A percentile compares a stretch with the other conserved stretches of the same genome.
Conservation (phyloP, 2,797 vertebrate genomes). For the Danionella dracula region DNA sequence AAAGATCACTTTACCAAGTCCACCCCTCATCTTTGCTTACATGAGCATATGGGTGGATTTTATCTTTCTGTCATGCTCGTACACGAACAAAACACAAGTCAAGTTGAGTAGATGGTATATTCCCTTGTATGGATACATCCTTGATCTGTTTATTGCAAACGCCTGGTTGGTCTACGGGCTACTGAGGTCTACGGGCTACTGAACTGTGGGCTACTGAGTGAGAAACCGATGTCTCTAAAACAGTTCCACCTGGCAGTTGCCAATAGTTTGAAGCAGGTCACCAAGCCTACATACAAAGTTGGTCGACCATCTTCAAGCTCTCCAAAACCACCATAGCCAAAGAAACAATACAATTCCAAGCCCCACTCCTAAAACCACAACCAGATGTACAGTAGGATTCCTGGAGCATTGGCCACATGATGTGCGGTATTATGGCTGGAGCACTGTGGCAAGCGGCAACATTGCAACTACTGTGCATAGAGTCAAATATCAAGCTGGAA, state of each 20-base stretch:
- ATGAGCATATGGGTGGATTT: constrained; percentile 41
- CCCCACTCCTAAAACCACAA: constrained; percentile 10
- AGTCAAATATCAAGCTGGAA: not conserved
- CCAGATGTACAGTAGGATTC: not conserved
- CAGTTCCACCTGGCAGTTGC: constrained; percentile 26
- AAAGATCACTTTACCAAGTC: constrained; percentile 27
- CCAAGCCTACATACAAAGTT: constrained; percentile 11
- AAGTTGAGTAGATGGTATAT: constrained; percentile 33
- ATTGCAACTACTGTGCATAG: not conserved
- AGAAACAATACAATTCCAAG: constrained; percentile 21
- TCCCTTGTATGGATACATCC: constrained; percentile 18
- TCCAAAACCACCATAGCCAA: constrained; percentile 45
- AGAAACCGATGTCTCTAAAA: constrained; percentile 27
- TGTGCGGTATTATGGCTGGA: too few species aligned
- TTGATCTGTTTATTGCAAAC: constrained; percentile 36
- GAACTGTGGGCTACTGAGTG: constrained; percentile 17
- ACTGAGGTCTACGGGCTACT: too few species aligned
- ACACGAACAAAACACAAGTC: constrained; percentile 45
- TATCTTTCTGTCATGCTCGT: constrained; percentile 45
- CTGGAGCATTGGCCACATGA: constrained; percentile 16
- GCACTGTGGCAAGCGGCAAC: constrained; percentile 7
- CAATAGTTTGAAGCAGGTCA: constrained; percentile 27
- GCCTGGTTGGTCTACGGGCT: constrained; percentile 33
- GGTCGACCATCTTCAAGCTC: constrained; percentile 24
- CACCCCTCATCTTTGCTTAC: constrained; percentile 44